These are phyloP conservation scores for Epizoanthus illoricatus DNA, from an alignment of 92 coral and sea anemone species.

Conservation along the genomic window DNA sequence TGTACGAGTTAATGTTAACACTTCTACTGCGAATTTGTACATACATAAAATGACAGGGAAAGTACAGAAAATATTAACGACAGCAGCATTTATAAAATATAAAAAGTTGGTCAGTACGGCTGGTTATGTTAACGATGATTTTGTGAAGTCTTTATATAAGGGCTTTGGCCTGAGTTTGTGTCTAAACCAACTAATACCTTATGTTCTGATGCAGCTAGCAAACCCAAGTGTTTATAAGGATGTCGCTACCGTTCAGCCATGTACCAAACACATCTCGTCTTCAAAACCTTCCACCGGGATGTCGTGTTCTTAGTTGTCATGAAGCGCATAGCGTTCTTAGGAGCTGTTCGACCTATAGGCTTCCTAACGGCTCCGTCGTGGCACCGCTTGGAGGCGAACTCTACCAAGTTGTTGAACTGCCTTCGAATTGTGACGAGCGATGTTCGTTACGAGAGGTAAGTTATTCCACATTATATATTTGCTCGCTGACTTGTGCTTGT, in stretches of 20 bases:
- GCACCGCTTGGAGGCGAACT: constrained; percentile 87
- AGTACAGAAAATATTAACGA: not conserved
- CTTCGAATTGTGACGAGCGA: constrained; percentile 76
- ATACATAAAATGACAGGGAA: not conserved
- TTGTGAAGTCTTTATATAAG: not conserved
- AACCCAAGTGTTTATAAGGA: not conserved
- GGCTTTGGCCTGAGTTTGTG: not conserved
- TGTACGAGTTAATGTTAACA: not conserved
- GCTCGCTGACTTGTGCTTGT: too few relatives aligned
- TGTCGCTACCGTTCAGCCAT: constrained; percentile 20
- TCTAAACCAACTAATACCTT: not conserved
- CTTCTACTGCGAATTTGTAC: not conserved
- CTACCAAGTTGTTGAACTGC: constrained; percentile 86
- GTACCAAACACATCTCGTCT: constrained; percentile 43
- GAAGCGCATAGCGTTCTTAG: constrained; percentile 74
- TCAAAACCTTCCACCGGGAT: constrained; percentile 85
- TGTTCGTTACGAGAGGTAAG: constrained; percentile 68
- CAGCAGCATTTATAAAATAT: not conserved
- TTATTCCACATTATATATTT: not conserved
- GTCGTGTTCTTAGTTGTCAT: constrained; percentile 74
- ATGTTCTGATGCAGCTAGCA: not conserved
- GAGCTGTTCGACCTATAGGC: constrained; percentile 74
- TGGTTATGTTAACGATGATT: too few relatives aligned
- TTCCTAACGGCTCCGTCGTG: constrained; percentile 80
- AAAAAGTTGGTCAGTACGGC: too few relatives aligned